phyloP scores from a whole-genome alignment of 2,797 vertebrate genomes.

The Pantherophis vulpinus region DNA sequence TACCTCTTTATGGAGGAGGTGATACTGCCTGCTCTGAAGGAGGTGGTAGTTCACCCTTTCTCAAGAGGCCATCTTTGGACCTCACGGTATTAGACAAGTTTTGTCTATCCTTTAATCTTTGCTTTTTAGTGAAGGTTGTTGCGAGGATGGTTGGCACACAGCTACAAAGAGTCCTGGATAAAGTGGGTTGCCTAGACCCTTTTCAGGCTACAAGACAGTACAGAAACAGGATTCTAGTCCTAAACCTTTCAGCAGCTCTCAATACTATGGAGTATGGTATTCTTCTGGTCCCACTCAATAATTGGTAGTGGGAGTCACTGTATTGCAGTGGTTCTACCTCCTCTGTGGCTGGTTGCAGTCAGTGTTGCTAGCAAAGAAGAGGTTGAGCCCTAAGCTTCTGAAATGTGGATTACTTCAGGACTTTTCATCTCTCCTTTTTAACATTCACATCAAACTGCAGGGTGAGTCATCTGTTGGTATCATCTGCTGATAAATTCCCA shows the following conservation, averaged over 20 bases:
- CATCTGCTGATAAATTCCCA: not conserved
- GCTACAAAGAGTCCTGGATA: not conserved
- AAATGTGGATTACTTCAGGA: not conserved
- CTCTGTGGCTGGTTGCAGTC: not conserved
- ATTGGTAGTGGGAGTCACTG: not conserved
- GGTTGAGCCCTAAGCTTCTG: not conserved
- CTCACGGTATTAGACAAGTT: not conserved
- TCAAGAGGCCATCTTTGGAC: not conserved
- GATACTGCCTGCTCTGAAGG: not conserved
- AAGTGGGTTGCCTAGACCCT: not conserved
- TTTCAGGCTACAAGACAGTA: not conserved
- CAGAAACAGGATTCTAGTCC: not conserved
- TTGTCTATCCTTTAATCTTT: not conserved
- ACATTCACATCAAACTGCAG: not conserved
- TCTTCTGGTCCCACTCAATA: not conserved
- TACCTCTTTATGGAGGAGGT: not conserved
- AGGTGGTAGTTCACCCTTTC: not conserved
- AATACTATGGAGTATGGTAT: not conserved
- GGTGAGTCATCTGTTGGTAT: not conserved
- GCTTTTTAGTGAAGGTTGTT: not conserved
- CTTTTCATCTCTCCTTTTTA: not conserved
- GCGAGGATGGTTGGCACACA: not conserved
- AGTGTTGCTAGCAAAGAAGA: not conserved
- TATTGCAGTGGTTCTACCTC: not conserved
- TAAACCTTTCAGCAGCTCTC: not conserved